Base-by-base conservation (phyloP, 2,797 vertebrate genomes). In the Takifugu rubripes region DNA sequence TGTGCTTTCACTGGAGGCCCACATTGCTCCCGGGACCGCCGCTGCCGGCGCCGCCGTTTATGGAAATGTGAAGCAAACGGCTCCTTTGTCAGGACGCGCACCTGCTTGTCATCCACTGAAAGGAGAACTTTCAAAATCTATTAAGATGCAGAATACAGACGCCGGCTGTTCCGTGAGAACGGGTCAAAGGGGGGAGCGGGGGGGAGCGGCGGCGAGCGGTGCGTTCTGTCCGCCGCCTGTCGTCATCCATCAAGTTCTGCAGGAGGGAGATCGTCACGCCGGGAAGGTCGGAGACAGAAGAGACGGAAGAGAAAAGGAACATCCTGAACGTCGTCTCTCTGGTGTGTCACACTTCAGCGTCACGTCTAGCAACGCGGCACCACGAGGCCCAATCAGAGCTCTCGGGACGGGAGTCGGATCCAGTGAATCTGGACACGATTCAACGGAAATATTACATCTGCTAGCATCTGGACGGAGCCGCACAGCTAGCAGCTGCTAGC, bases 121-220 rank as follows among this genome's bases (percentile, higher is more conserved):
- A 72, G 49, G 11, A 40, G 56, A 56, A 54, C 61, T 56, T 65
- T 67, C 49, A 61, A 60, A 81, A 45, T 2, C 62, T 50, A 78
- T 84, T 78, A 71, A 71, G 78, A 80, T 77, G 75, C 67, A 80
- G 80, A 84, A 75, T 64, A 51, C 60, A 77, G 75, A 74, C 60
- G 16, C 54, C 17, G 12, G 5, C 27, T n/a, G 42, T 50, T 59
- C 14, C 1, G 43, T 42, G 50, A 61, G 73, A 78, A 49, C 15
- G 61, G 77, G 77, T 83, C 77, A 82, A 77, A 21, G 21, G 21
- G 21, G 21, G 21, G 21, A 21, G 21, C 21, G 21, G 70, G 68
- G 62, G 66, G 76, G 72, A 54, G 66, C 70, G 74, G 61, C 10
- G 5, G n/a, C 29, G 59, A 74, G 71, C 52, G 68, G 54, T 59